Evolutionary conservation across 2,888 invertebrate species (phyloP).

Genomic region (Heliconius erato): DNA sequence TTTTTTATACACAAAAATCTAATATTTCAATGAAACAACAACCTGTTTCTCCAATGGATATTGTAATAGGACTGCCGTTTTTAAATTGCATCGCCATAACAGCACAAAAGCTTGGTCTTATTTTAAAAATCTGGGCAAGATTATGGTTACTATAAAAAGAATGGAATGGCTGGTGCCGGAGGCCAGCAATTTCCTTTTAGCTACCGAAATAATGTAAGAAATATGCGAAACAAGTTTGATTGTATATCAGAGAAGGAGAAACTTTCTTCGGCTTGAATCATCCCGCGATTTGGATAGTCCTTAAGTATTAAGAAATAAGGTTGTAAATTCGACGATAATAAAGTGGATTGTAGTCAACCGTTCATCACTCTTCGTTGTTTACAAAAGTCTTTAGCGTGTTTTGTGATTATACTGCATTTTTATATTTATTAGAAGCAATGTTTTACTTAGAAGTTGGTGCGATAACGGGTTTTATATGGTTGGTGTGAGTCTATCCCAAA

Average conservation of each 20-base stretch:
- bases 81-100: conserved; percentile 44
- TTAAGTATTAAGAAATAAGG: conserved; percentile 38
- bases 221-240: conserved; percentile 68
- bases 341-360: conserved; percentile 22
- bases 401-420: conserved; percentile 60
- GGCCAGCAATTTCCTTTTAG: conserved; percentile 74
- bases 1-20: not conserved
- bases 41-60: conserved; percentile 25
- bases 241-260: conserved; percentile 61
- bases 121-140: conserved; percentile 51
- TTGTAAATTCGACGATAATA: conserved; percentile 14
- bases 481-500: conserved; percentile 4
- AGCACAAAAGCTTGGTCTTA: conserved; percentile 43
- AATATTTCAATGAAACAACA: conserved; percentile 7
- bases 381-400: conserved; percentile 70
- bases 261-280: conserved; percentile 47
- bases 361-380: conserved; percentile 67
- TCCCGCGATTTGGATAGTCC: conserved; percentile 39
- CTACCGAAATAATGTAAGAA: conserved; percentile 64
- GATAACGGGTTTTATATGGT: conserved; percentile 33
- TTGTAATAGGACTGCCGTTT: conserved; percentile 46
- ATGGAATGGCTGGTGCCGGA: conserved; percentile 65
- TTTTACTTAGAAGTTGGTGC: conserved; percentile 9
- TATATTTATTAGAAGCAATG: conserved; percentile 57
- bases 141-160: conserved; percentile 60